Base-by-base conservation (phyloP, 2,797 vertebrate genomes). In the Nasua narica region DNA sequence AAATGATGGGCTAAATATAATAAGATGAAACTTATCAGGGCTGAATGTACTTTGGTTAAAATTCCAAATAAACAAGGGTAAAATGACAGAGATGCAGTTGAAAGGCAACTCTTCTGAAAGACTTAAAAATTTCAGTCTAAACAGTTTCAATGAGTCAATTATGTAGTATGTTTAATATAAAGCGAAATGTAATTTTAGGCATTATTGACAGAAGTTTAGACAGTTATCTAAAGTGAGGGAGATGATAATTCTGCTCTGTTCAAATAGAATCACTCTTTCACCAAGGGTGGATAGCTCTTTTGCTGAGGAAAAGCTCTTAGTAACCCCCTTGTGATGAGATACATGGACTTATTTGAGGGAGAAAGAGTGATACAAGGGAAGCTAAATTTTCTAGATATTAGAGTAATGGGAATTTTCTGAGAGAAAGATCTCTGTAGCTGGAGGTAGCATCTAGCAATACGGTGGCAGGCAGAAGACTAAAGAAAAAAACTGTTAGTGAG, bases 1-100 rank as follows among this genome's bases (percentile, higher is more conserved):
- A 85, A 94, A 78, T 91, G 78, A 97, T 84, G 93, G 62, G 94
- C 97, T 96, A 98, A 95, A 94, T 95, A 90, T 87, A 97, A 93
- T 81, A 96, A 90, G 70, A 54, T 69, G 84, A 96, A 97, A 85
- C 40, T 93, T 95, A 84, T 84, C 76, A 90, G 87, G 50, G 43
- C 95, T 72, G 69, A 83, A 87, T 90, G 29, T 78, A 50, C 60
- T 85, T 96, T 74, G 58, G 88, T 94, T 60, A 97, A 93, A 94
- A 87, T 90, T 96, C 77, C 91, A 96, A 90, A 48, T 27, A 89
- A 96, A 93, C 88, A 83, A 94, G 93, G 72, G 48, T 25, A 52
- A 48, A 87, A 46, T 77, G 21, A 37, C 21, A 93, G 91, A 83
- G 65, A 54, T 48, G 50, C 15, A 13, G 79, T 35, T 69, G 32